Evolutionary conservation across 2,797 vertebrate species (phyloP), one percentile per base, ranked within the genome.

Genomic region (Melanotaenia nigrans): DNA sequence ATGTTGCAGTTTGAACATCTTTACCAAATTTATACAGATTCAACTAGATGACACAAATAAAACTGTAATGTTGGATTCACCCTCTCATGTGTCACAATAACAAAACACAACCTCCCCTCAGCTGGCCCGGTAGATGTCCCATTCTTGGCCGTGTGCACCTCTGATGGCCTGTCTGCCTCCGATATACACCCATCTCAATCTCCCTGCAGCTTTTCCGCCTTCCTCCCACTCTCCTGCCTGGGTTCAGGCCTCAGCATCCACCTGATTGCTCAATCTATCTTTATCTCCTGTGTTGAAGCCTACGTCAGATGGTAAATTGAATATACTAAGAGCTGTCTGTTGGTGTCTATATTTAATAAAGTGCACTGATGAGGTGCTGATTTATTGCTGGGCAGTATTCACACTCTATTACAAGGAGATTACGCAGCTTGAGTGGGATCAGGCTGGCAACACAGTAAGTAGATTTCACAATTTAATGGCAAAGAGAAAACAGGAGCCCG

Each of bases 331-430:
- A 92, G 92, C 93, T 95, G 94, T 94, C 93, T 94, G 93, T 94
- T 93, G 92, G 93, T 95, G 93, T 95, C 93, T 95, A 95, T 95
- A 94, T 94, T 95, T 95, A 95, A 95, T 95, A 94, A 94, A 94
- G 92, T 92, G 90, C 87, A 82, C 92, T 95, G 94, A 95, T 94
- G 94, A 95, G 93, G 90, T 92, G 91, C 92, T 94, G 93, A 95
- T 95, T 94, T 95, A 95, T 94, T 87, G 90, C 87, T 78, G 86
- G 86, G 91, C 93, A 93, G 93, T 94, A 94, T 95, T 95, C 94
- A 93, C 94, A 94, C 92, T 93, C 93, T 94, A 95, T 95, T 95
- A 95, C 95, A 92, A 91, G 92, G 90, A 95, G 93, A 95, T 95
- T 95, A 94, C 89, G 85, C 86, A 91, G 93, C 93, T 93, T 91